Evolutionary conservation across 1,140 invertebrate species (phyloP), one percentile per base, ranked within the genome.

Genomic region (Bathynomus jamesi): DNA sequence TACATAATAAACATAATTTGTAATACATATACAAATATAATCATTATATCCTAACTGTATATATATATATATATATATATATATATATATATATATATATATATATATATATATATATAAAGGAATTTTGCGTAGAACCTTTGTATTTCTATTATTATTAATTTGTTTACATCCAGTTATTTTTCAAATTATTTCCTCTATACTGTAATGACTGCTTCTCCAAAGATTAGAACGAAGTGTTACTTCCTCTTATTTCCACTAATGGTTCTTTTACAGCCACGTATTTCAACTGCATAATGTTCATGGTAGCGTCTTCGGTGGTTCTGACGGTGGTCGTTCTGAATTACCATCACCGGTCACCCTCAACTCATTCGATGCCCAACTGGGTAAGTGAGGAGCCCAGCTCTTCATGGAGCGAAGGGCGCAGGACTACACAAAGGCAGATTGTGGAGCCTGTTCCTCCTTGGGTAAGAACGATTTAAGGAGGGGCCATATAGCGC

Each of bases 251-350:
- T n/a, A n/a, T n/a, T n/a, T n/a, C n/a, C n/a, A n/a, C n/a, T n/a
- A n/a, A n/a, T n/a, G n/a, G 17, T 61, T 28, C 40, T 29, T 30
- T 75, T 75, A 32, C 87, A 98, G 95, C 95, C 80, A 96, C 96
- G 78, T 99, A 99, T 86, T 99, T 99, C 88, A 97, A 97, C 83
- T 98, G 95, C 86, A 98, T 99, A 83, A 99, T 99, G 97, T 95
- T 99, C 84, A 98, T 99, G 95, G 96, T 98, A 83, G 95, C 96
- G 53, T 95, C 96, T 73, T 98, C 95, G 74, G 96, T 99, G 79
- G 93, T 99, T 73, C 89, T 96, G 79, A 99, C 97, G 27, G 95
- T 99, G 70, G 89, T 99, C 78, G 95, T 99, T 73, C 88, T 99
- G 74, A 99, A 99, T 85, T 98, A 96, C 84, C 97, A 99, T 86